phyloP scores from a whole-genome alignment of 2,888 invertebrate species.

The Catocala nupta region DNA sequence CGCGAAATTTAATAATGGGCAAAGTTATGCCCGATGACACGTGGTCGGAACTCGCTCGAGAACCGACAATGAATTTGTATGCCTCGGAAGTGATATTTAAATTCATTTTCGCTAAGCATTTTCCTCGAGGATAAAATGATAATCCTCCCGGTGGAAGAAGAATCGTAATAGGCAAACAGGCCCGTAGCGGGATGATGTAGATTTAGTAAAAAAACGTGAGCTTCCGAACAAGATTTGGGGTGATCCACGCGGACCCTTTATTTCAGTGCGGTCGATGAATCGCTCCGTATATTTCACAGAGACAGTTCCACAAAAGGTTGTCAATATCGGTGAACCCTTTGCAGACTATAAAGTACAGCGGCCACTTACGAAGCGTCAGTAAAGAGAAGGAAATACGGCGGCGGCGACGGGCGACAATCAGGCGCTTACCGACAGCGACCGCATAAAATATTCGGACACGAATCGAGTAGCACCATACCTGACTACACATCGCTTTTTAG shows the following conservation, averaged over 20 bases:
- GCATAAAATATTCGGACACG: slow-evolving; percentile 44
- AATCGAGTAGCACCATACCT: slow-evolving; percentile 43
- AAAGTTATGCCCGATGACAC: slow-evolving; percentile 51
- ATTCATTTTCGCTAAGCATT: slow-evolving; percentile 46
- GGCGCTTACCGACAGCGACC: slow-evolving; percentile 23
- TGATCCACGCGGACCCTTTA: slow-evolving; percentile 35
- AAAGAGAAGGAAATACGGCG: slow-evolving; percentile 40
- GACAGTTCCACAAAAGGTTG: slow-evolving; percentile 46
- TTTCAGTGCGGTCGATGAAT: slow-evolving; percentile 34
- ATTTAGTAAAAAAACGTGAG: slow-evolving; percentile 37
- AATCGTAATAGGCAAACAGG: slow-evolving; percentile 38
- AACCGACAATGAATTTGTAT: slow-evolving; percentile 44
- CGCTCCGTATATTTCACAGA: slow-evolving; percentile 39
- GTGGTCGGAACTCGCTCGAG: slow-evolving; percentile 39
- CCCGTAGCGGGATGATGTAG: slow-evolving; percentile 32
- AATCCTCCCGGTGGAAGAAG: slow-evolving; percentile 33
- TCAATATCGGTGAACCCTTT: slow-evolving; percentile 48
- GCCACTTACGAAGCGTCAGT: slow-evolving; percentile 40
- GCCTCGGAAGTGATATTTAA: slow-evolving; percentile 50
- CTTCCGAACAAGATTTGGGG: slow-evolving; percentile 38
- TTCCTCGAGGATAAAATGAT: slow-evolving; percentile 41
- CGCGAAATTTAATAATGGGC: slow-evolving; percentile 55
- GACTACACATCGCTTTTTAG: slow-evolving; percentile 59
- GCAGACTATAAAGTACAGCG: slow-evolving; percentile 48
- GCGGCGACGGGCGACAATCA: slow-evolving; percentile 35